phyloP scores from a whole-genome alignment of 2,797 vertebrate species.

The Spinibarbus caldwelli region DNA sequence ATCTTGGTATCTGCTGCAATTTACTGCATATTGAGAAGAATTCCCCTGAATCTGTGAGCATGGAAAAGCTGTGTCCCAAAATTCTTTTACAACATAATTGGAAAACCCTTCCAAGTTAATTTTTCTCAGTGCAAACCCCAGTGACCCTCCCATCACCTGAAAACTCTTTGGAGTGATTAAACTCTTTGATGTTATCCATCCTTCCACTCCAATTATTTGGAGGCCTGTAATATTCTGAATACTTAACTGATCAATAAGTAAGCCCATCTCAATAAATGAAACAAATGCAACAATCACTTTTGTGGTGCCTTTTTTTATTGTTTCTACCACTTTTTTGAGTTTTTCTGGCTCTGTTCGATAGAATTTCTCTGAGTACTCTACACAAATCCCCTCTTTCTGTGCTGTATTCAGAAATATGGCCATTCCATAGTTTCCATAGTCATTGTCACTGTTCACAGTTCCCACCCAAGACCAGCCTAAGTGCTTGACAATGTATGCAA shows the following conservation, averaged over 20 bases:
- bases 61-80: constrained; percentile 71
- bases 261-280: constrained; percentile 74
- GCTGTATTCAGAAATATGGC: constrained; percentile 75
- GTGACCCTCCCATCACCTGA: constrained; percentile 70
- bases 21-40: not conserved
- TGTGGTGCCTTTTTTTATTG: constrained; percentile 70
- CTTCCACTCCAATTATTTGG: constrained; percentile 78
- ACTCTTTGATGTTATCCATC: constrained; percentile 77
- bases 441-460: constrained; percentile 76
- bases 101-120: constrained; percentile 68
- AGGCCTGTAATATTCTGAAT: constrained; percentile 71
- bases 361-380: constrained; percentile 77
- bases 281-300: constrained; percentile 75
- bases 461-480: constrained; percentile 82
- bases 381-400: constrained; percentile 73
- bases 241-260: constrained; percentile 71
- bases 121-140: constrained; percentile 76
- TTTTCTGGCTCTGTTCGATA: constrained; percentile 70
- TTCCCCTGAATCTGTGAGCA: constrained; percentile 55
- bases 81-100: constrained; percentile 70
- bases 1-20: constrained; percentile 66
- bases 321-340: constrained; percentile 70
- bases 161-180: constrained; percentile 73
- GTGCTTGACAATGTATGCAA: constrained; percentile 75
- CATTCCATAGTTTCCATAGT: constrained; percentile 80